Conservation (phyloP, 2,888 invertebrate genomes). For the Melipona bicolor region DNA sequence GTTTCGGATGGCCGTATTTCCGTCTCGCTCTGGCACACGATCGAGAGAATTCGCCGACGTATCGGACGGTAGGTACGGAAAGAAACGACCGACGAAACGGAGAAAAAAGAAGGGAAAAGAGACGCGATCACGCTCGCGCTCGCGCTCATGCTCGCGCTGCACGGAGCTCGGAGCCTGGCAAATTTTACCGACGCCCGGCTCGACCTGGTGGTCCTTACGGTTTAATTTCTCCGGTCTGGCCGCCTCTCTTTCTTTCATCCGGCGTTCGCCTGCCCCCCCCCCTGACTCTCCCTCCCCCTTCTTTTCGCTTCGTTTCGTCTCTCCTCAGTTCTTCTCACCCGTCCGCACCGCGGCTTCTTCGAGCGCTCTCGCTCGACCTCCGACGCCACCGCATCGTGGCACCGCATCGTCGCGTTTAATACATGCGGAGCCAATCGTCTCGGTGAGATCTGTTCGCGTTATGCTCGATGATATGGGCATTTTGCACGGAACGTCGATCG, state of each 20-base stretch:
- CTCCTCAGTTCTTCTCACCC: not conserved
- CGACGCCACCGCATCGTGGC: slow-evolving; percentile 8
- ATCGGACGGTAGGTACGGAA: not conserved
- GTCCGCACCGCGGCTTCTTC: not conserved
- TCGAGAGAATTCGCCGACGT: not conserved
- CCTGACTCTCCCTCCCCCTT: no score
- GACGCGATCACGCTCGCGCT: slow-evolving; percentile 12
- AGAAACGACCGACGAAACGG: slow-evolving; percentile 24
- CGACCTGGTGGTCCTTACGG: slow-evolving; percentile 63
- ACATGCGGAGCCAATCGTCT: slow-evolving; percentile 26
- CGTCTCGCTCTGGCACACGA: slow-evolving; percentile 25
- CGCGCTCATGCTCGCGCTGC: slow-evolving; percentile 28
- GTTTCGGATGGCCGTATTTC: slow-evolving; percentile 56
- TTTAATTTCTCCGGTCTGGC: slow-evolving; percentile 56
- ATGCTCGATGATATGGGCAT: slow-evolving; percentile 65
- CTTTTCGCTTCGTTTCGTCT: not conserved
- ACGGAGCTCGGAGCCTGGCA: slow-evolving; percentile 43
- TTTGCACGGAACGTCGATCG: slow-evolving; percentile 58
- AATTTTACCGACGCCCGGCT: slow-evolving; percentile 56
- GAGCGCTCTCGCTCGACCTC: not conserved
- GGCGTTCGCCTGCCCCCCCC: not conserved
- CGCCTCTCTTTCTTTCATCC: slow-evolving; percentile 11
- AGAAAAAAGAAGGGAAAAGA: slow-evolving; percentile 29
- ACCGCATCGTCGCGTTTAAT: slow-evolving; percentile 7
- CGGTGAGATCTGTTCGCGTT: slow-evolving; percentile 43